Evolutionary conservation across 2,888 invertebrate genomes (phyloP).

Genomic region (Hypomecis atomaria): DNA sequence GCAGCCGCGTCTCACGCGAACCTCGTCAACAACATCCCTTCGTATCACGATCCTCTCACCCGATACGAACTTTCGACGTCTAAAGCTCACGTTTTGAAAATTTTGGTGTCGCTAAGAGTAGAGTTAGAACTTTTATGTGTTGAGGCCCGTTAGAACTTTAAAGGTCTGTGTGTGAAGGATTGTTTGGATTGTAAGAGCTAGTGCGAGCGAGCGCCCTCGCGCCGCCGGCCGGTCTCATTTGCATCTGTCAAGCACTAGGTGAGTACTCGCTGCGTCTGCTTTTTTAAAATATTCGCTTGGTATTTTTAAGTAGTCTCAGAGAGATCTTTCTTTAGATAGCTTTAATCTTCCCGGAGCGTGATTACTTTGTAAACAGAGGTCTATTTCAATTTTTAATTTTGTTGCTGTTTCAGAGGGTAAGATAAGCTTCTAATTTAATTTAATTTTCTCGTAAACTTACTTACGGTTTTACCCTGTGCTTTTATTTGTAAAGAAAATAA

Average conservation of each 20-base stretch:
- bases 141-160: constrained; percentile 58
- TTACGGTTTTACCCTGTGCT: not conserved
- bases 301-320: constrained; percentile 54
- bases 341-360: constrained; percentile 53
- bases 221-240: constrained; percentile 69
- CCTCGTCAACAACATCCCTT: constrained; percentile 58
- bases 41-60: constrained; percentile 46
- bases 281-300: constrained; percentile 61
- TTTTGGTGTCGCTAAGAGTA: constrained; percentile 47
- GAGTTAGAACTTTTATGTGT: constrained; percentile 54
- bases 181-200: constrained; percentile 74
- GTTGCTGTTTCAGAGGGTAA: constrained; percentile 24
- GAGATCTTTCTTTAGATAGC: constrained; percentile 53
- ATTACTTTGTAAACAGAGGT: constrained; percentile 50
- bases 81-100: constrained; percentile 46
- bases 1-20: constrained; percentile 64
- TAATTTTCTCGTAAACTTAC: not conserved
- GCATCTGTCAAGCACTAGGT: constrained; percentile 75
- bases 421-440: not conserved
- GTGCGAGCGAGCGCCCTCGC: constrained; percentile 54
- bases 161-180: constrained; percentile 65
- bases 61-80: constrained; percentile 34
- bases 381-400: constrained; percentile 48
- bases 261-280: constrained; percentile 67
- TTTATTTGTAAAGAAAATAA: not conserved